Evolutionary conservation across 2,888 invertebrate species (phyloP).

Genomic region (Coelinius sp.): DNA sequence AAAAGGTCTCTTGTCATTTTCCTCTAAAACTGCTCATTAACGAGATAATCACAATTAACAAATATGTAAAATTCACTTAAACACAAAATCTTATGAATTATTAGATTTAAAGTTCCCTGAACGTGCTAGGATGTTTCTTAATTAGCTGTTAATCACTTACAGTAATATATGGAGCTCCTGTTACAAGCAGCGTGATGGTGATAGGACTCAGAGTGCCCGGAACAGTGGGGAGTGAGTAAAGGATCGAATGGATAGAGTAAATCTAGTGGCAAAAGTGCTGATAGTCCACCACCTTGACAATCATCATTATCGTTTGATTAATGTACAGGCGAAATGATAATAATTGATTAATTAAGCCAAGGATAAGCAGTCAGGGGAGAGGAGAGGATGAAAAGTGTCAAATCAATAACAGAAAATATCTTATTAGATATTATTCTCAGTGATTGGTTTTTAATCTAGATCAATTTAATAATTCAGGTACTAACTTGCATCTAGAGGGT

Average conservation of each 20-base stretch:
- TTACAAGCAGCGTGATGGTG: slow-evolving; percentile 68
- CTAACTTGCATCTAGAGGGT: slow-evolving; percentile 77
- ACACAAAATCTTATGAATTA: not conserved
- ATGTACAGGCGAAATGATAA: not conserved
- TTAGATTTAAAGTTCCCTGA: not conserved
- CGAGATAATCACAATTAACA: not conserved
- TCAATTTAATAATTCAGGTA: slow-evolving; percentile 44
- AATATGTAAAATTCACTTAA: not conserved
- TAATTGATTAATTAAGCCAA: slow-evolving; percentile 28
- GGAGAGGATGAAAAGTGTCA: slow-evolving; percentile 39
- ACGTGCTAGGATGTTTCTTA: slow-evolving; percentile 41
- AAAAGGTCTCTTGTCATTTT: no score
- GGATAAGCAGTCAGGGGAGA: slow-evolving; percentile 37
- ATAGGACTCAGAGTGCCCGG: slow-evolving; percentile 69
- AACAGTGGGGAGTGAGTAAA: slow-evolving; percentile 68
- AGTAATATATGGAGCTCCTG: slow-evolving; percentile 68
- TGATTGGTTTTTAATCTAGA: slow-evolving; percentile 18
- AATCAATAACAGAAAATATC: slow-evolving; percentile 53
- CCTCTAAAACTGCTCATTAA: no score
- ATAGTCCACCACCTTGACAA: slow-evolving; percentile 67
- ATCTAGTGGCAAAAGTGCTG: slow-evolving; percentile 69
- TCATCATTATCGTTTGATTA: not conserved
- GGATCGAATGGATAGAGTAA: slow-evolving; percentile 69
- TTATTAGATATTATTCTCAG: slow-evolving; percentile 44
- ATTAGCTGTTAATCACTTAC: slow-evolving; percentile 65